These are phyloP conservation scores for Acrocyrtus sp. DNA, from an alignment of 2,888 invertebrate genomes.

Conservation along the genomic window DNA sequence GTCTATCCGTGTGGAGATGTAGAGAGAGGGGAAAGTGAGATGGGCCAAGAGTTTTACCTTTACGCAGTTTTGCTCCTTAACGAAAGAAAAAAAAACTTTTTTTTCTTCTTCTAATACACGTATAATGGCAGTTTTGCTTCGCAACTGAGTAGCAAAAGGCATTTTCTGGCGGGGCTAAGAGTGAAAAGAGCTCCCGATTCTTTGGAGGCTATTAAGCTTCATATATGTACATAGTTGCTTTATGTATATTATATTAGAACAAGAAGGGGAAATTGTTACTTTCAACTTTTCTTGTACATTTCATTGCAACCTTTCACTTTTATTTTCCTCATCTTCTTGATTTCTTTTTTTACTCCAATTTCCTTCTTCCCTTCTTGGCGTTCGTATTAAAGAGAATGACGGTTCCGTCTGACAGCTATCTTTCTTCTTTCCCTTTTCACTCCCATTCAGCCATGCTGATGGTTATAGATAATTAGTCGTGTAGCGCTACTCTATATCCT, in stretches of 20 bases:
- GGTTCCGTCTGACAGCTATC: conserved; percentile 57
- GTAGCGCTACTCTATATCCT: conserved; percentile 32
- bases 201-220: no score
- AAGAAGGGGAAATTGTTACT: background rate
- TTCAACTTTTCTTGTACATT: background rate
- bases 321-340: conserved; percentile 4
- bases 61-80: no score
- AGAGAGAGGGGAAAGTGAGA: no score
- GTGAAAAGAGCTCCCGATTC: no score
- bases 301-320: conserved; percentile 6
- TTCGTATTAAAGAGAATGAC: background rate
- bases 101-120: no score
- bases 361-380: conserved; percentile 5
- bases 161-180: no score
- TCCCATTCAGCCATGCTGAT: background rate
- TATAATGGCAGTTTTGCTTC: no score
- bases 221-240: no score
- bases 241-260: background rate
- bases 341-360: conserved; percentile 15
- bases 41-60: no score
- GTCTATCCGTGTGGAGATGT: no score
- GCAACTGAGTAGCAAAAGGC: no score
- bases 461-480: conserved; percentile 56
- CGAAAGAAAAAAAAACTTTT: no score
- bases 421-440: conserved; percentile 46